Evolutionary conservation across 2,888 invertebrate species (phyloP).

Genomic region (Bombyx huttoni): DNA sequence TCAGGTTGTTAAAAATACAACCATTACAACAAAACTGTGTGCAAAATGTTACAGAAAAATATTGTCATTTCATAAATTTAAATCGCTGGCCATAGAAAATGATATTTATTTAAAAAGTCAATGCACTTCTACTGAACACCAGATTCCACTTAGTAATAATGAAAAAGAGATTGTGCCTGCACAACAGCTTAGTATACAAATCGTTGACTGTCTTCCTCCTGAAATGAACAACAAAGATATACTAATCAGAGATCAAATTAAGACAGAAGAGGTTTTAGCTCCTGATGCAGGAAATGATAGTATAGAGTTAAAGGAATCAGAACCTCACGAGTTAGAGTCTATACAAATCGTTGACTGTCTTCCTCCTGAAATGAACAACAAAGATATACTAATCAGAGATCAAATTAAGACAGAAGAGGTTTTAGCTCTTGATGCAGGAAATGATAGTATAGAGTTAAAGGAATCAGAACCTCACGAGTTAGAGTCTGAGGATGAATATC

Average conservation of each 20-base stretch:
- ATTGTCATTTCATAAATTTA: conserved; percentile 39
- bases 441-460: conserved; percentile 16
- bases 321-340: conserved; percentile 18
- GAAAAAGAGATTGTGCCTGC: background rate
- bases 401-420: conserved; percentile 8
- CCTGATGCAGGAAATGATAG: conserved; percentile 12
- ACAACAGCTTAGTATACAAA: background rate
- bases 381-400: background rate
- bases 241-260: background rate
- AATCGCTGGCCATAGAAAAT: conserved; percentile 36
- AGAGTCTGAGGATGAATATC: conserved; percentile 42
- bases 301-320: conserved; percentile 13
- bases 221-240: background rate
- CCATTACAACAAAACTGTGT: conserved; percentile 38
- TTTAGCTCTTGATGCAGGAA: conserved; percentile 8
- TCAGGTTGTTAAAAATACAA: conserved; percentile 29
- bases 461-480: conserved; percentile 8
- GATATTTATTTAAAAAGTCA: conserved; percentile 23
- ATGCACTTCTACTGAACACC: background rate
- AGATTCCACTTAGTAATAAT: background rate
- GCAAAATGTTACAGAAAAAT: conserved; percentile 40
- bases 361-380: background rate
- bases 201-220: background rate
- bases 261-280: conserved; percentile 8
- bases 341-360: background rate